Evolutionary conservation across 2,888 invertebrate species (phyloP).

Genomic region (Erannis defoliaria): DNA sequence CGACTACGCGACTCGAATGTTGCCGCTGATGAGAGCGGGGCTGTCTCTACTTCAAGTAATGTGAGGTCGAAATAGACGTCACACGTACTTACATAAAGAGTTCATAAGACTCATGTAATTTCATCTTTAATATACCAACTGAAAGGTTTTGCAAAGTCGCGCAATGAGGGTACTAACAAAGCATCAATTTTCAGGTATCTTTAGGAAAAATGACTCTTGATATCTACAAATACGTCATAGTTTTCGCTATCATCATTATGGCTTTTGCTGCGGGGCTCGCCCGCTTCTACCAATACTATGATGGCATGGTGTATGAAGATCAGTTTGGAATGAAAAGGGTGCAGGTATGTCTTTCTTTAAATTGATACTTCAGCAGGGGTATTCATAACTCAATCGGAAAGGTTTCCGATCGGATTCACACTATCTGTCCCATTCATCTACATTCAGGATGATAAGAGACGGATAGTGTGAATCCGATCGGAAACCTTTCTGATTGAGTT

Average conservation of each 20-base stretch:
- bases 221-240: constrained; percentile 87
- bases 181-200: constrained; percentile 79
- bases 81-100: neutral
- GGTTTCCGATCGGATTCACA: too few relatives aligned
- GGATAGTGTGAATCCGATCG: too few relatives aligned
- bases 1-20: neutral
- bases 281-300: constrained; percentile 89
- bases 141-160: neutral
- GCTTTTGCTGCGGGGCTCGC: constrained; percentile 88
- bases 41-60: neutral
- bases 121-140: neutral
- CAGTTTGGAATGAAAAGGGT: constrained; percentile 86
- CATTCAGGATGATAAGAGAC: too few relatives aligned
- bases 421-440: too few relatives aligned
- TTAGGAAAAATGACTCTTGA: constrained; percentile 90
- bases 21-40: neutral
- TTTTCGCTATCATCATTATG: constrained; percentile 87
- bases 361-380: too few relatives aligned
- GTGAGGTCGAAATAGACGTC: neutral
- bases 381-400: too few relatives aligned
- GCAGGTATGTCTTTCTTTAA: constrained; percentile 55
- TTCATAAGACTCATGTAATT: neutral
- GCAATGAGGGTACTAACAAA: neutral
- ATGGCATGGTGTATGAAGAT: constrained; percentile 87
- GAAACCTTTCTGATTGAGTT: too few relatives aligned